These are phyloP conservation scores for Uloborus diversus DNA, from an alignment of 1,140 invertebrate genomes.

Conservation along the genomic window DNA sequence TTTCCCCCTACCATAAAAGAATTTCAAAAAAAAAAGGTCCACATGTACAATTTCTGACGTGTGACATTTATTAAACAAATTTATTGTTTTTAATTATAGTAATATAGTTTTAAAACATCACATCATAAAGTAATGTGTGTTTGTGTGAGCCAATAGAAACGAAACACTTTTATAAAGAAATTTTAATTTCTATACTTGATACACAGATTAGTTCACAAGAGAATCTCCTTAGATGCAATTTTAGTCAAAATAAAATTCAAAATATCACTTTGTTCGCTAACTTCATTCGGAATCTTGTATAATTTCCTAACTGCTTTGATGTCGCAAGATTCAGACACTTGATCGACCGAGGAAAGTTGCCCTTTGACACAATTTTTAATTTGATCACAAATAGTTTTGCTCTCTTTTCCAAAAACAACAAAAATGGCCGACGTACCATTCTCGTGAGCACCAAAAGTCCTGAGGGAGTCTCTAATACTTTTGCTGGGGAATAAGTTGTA, in stretches of 20 bases:
- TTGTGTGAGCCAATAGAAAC: no score
- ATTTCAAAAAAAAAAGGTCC: no score
- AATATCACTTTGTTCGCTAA: conserved; percentile 3
- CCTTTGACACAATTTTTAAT: neutral
- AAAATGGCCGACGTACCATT: conserved; percentile 4
- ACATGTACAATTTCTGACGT: no score
- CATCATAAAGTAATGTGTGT: no score
- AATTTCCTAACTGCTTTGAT: neutral
- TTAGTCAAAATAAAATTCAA: conserved; percentile 28
- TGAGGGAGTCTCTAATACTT: conserved; percentile 20
- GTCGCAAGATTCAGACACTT: neutral
- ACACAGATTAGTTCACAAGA: no score
- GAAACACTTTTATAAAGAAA: no score
- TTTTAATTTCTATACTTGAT: no score
- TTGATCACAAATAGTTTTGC: neutral
- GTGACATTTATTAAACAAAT: no score
- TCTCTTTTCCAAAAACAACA: neutral
- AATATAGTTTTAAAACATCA: no score
- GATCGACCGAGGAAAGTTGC: neutral
- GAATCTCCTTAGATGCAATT: conserved; percentile 23
- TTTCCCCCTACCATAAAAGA: no score
- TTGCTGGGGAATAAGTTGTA: conserved; percentile 20
- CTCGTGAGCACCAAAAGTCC: conserved; percentile 14
- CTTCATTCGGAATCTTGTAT: conserved; percentile 16
- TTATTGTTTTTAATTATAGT: no score